Percentiles rank a stretch among this genome's conserved stretches.
Conservation (phyloP, 1,140 invertebrate species). For the Sitophilus oryzae region DNA sequence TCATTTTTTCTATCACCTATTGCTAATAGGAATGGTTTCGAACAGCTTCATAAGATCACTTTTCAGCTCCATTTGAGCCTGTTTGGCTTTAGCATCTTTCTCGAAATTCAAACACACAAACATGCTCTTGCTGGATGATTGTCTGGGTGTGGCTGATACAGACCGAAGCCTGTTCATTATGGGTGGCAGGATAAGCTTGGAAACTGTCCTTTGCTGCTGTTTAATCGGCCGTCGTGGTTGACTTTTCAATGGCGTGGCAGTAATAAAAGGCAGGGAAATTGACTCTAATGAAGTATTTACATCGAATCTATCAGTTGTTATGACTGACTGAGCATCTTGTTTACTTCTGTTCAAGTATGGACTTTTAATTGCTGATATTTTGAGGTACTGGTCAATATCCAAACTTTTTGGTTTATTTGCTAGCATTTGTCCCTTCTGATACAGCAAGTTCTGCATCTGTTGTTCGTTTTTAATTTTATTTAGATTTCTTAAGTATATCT, state of each 20-base stretch:
- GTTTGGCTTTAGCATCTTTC: neutral
- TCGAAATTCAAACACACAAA: conserved; percentile 3
- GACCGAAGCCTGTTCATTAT: conserved; percentile 29
- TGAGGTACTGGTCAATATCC: conserved; percentile 19
- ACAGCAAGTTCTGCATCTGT: neutral
- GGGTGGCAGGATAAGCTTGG: conserved; percentile 28
- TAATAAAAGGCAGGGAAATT: conserved; percentile 24
- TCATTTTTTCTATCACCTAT: conserved; percentile 14
- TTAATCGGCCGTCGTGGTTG: neutral
- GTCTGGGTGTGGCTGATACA: conserved; percentile 29
- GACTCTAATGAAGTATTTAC: conserved; percentile 15
- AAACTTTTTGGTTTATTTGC: conserved; percentile 17
- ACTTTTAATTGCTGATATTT: conserved; percentile 19
- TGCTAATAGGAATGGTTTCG: conserved; percentile 19
- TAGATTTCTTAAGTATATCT: neutral
- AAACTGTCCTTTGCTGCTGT: conserved; percentile 2
- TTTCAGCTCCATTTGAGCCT: conserved; percentile 7
- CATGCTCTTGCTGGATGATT: conserved; percentile 15
- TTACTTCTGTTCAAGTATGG: conserved; percentile 6
- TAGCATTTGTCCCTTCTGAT: conserved; percentile 1
- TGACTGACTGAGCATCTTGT: neutral
- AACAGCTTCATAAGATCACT: conserved; percentile 20
- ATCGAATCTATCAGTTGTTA: conserved; percentile 5
- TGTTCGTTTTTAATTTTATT: conserved; percentile 6
- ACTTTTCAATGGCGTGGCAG: neutral